A percentile compares a stretch with the other conserved stretches of the same genome.
phyloP scores from a whole-genome alignment of 2,888 invertebrate genomes.

The Clivina fossor region DNA sequence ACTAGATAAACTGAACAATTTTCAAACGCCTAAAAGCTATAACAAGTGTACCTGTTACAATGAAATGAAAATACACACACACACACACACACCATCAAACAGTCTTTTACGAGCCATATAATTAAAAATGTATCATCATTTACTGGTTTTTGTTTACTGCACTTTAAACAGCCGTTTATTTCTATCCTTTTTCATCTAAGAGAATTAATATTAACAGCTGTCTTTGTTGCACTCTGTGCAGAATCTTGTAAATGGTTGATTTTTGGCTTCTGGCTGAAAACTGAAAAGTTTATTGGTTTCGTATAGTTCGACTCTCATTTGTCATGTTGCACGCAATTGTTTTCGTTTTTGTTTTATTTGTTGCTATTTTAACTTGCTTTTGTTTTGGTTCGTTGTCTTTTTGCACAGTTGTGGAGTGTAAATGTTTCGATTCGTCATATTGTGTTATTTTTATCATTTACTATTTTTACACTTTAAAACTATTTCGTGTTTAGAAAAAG shows the following conservation, averaged over 20 bases:
- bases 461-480: not conserved
- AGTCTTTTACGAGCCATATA: constrained; percentile 30
- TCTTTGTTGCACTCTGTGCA: not conserved
- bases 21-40: not conserved
- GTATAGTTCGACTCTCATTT: not conserved
- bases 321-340: not conserved
- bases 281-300: constrained; percentile 1
- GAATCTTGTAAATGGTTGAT: too few relatives aligned
- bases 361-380: not conserved
- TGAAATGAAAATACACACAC: too few relatives aligned
- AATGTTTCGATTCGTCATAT: not conserved
- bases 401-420: not conserved
- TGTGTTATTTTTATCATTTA: not conserved
- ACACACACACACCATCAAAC: too few relatives aligned
- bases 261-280: not conserved
- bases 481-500: not conserved
- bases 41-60: too few relatives aligned
- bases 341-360: not conserved
- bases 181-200: too few relatives aligned
- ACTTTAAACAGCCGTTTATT: too few relatives aligned
- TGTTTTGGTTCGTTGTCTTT: not conserved
- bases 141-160: constrained; percentile 23
- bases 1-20: not conserved
- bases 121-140: constrained; percentile 41
- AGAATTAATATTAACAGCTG: not conserved